These are phyloP conservation scores for Noctua janthina DNA, from an alignment of 2,888 invertebrate genomes.

Conservation along the genomic window DNA sequence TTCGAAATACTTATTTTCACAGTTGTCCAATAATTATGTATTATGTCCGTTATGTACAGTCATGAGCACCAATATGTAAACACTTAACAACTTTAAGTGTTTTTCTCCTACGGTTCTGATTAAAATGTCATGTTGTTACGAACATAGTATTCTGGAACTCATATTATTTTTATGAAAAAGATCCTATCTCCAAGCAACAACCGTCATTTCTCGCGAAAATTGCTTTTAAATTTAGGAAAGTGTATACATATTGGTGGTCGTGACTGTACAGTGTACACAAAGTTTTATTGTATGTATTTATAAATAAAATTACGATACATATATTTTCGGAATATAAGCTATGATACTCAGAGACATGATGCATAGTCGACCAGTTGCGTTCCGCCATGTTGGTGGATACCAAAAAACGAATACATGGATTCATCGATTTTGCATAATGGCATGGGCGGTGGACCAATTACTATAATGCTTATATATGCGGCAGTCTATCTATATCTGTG, in stretches of 20 bases:
- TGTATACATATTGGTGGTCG: too few species aligned
- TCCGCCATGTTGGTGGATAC: background rate
- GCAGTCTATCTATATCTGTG: too few species aligned
- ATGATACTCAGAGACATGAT: background rate
- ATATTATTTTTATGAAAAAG: too few species aligned
- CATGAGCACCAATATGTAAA: too few species aligned
- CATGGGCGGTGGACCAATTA: background rate
- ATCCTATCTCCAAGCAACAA: too few species aligned
- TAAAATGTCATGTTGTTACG: too few species aligned
- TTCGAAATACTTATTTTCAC: conserved; percentile 15
- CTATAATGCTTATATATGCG: background rate
- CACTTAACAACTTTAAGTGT: too few species aligned
- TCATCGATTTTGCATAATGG: background rate
- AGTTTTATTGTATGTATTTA: background rate
- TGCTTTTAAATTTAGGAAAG: too few species aligned
- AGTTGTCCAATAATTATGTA: conserved; percentile 15
- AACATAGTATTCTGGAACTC: too few species aligned
- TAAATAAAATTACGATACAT: conserved; percentile 25
- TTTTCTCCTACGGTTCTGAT: too few species aligned
- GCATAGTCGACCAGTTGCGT: background rate
- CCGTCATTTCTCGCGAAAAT: too few species aligned
- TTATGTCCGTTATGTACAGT: background rate
- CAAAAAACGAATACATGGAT: background rate
- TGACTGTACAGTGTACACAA: conserved; percentile 14
- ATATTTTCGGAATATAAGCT: conserved; percentile 22